Evolutionary conservation across 1,140 invertebrate genomes (phyloP), one percentile per base, ranked within the genome.

Genomic region (Drosophila miranda): DNA sequence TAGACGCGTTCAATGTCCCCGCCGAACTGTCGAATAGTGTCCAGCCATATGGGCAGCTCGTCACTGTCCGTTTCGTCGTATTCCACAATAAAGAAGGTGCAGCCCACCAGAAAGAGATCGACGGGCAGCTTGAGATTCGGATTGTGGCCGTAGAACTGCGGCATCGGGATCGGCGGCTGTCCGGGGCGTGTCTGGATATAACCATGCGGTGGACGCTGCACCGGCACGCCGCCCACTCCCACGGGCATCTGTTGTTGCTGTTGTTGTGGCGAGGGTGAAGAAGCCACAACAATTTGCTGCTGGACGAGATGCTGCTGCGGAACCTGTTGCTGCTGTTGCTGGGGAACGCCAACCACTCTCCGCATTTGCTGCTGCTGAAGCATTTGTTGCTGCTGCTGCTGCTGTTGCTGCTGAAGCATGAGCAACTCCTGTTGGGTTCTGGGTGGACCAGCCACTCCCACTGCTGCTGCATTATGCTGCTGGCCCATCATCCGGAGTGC

Each of bases 1-100:
- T 99, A 99, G 30, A 94, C 93, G 0, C 93, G 91, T 84, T 98
- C 97, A 14, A 99, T 94, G 89, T 98, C 96, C 16, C 98, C 98
- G 14, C 98, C 98, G 91, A 97, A 94, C 78, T 96, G 94, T 57
- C 95, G 93, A 48, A 99, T 97, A 0, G 95, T 94, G 91, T 96
- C 94, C 76, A 94, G 94, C 97, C 97, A 99, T 14, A 92, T 92
- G 34, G 91, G 93, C 46, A 94, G 91, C 73, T 94, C 93, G 56
- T 96, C 93, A 30, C 82, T 72, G 54, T 90, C 89, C 19, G 89
- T 90, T 56, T 94, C 93, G 4, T 92, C 86, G 63, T 94, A 93
- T 73, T 96, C 96, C 57, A 96, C 94, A 54, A 98, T 96, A 73
- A 95, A 95, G 75, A 99, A 99, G 11, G 98, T 95, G 91, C 98